phyloP scores from a whole-genome alignment of 2,113 vertebrate genomes.

The Rhabdomys dilectus region DNA sequence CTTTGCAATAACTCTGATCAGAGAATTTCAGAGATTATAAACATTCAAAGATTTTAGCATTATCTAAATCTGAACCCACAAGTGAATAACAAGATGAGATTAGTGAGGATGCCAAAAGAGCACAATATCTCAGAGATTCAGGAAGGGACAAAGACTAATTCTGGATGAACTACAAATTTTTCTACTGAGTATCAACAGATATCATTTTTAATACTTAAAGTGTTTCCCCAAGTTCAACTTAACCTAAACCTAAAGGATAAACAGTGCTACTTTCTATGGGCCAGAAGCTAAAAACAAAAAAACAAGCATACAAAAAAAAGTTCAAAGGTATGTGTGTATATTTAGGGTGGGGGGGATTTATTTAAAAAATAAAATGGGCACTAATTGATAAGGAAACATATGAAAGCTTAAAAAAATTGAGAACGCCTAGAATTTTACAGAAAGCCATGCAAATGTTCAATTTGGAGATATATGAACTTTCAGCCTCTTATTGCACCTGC shows the following conservation, averaged over 20 bases:
- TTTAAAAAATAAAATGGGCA: background rate
- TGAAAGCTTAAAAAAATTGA: background rate
- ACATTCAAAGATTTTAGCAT: background rate
- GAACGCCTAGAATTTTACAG: background rate
- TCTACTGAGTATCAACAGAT: background rate
- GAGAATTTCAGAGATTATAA: background rate
- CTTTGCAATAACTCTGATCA: constrained; percentile 1
- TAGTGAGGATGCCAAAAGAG: background rate
- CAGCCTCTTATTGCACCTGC: background rate
- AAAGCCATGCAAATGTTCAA: background rate
- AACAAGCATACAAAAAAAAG: too few species aligned
- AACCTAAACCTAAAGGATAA: background rate
- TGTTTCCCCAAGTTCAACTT: background rate
- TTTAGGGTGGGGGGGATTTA: background rate
- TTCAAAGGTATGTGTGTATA: background rate
- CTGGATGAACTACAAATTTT: background rate
- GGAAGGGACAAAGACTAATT: background rate
- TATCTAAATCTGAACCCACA: background rate
- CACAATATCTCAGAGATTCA: background rate
- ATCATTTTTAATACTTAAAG: constrained; percentile 16
- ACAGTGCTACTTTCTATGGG: background rate
- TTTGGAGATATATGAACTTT: background rate
- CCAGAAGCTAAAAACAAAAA: background rate
- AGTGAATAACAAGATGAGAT: background rate
- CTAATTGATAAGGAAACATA: constrained; percentile 8